Evolutionary conservation across 1,140 invertebrate genomes (phyloP), one percentile per base, ranked within the genome.

Genomic region (Helicoverpa zea): DNA sequence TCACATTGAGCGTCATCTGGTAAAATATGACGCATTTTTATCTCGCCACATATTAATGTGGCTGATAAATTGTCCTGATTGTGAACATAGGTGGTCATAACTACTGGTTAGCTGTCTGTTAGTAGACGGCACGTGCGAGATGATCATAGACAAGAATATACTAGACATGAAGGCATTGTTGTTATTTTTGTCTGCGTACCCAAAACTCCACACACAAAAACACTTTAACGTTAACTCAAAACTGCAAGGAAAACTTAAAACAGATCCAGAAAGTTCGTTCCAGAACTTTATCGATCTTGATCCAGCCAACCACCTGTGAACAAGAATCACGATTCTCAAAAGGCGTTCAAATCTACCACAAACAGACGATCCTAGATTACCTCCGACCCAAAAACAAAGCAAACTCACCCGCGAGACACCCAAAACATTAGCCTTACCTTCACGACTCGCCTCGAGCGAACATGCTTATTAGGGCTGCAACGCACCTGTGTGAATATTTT

Each of bases 401-500:
- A 87, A 90, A 93, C 89, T 90, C 92, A 91, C 89, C 91, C 90
- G 91, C 87, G 88, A 90, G 91, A 90, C 91, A 93, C 92, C 92
- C 92, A 91, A 89, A 93, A 91, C 89, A 92, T 94, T 94, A 94
- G 89, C 86, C 82, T 76, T 83, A 80, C 88, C 89, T 84, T 85
- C 94, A 95, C 94, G 94, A 95, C 87, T 92, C 76, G 94, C 94
- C 94, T 85, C 83, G 78, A 94, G 94, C 92, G 80, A 92, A 94
- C 86, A 90, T 89, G 89, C 91, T 94, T 94, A 94, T 95, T 95
- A 95, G 90, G 91, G 91, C 87, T 86, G 92, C 86, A 83, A 86
- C 82, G 92, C 94, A 95, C 92, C 94, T 95, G 94, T 95, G 92
- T 94, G 94, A 95, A 95, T 95, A 91, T 94, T 94, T 92, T 89